phyloP scores from a whole-genome alignment of 1,140 invertebrate genomes.

The Frieseomelitta varia region DNA sequence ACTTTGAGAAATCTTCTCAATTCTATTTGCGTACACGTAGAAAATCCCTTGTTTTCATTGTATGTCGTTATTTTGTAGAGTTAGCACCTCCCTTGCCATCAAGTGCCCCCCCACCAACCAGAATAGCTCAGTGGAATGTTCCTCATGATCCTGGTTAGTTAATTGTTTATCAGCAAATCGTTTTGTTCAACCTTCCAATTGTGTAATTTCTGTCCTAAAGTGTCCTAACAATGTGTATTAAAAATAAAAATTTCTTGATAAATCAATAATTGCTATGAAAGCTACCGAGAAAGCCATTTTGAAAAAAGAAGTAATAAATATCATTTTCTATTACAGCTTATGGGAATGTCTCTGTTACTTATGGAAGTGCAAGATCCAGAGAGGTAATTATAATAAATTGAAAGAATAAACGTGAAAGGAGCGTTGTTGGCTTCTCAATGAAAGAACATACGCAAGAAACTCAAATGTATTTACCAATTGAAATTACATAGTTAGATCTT shows the following conservation, averaged over 20 bases:
- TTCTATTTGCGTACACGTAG: slow-evolving; percentile 4
- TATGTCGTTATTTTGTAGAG: slow-evolving; percentile 75
- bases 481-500: not conserved
- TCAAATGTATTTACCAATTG: not conserved
- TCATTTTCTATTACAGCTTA: slow-evolving; percentile 76
- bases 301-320: not conserved
- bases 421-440: not conserved
- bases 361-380: slow-evolving; percentile 68
- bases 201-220: not conserved
- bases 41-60: slow-evolving; percentile 22
- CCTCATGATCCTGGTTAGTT: slow-evolving; percentile 78
- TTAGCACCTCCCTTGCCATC: slow-evolving; percentile 80
- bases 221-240: not conserved
- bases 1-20: slow-evolving; percentile 10
- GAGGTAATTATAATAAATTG: slow-evolving; percentile 67
- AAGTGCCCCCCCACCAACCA: slow-evolving; percentile 78
- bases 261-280: not conserved
- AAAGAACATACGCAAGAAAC: not conserved
- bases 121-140: slow-evolving; percentile 77
- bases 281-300: not conserved
- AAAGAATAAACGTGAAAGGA: not conserved
- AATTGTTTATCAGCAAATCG: slow-evolving; percentile 9
- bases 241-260: not conserved
- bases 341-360: slow-evolving; percentile 70
- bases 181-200: slow-evolving; percentile 31